Base-by-base conservation (phyloP, 2,797 vertebrate species). In the Oceanodroma leucorhoa region DNA sequence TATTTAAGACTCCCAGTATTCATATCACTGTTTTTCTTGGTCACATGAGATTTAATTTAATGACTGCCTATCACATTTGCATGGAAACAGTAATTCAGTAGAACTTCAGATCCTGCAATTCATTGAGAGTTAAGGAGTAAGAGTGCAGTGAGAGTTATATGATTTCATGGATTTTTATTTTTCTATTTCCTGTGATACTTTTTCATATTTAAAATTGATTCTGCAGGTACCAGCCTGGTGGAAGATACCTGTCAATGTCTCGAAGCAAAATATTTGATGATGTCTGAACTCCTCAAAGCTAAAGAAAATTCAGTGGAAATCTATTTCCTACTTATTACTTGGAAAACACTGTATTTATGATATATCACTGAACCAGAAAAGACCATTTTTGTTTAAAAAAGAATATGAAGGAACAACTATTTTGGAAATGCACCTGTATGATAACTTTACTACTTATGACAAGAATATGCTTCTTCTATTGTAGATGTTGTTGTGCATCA, bases 161-260 rank as follows among this genome's bases (percentile, higher is more conserved):
- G 34, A 53, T 70, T 87, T 77, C 3, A 14, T 45, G 5, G 6
- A 11, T 77, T 30, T 73, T 84, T 24, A 9, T 64, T 83, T 64
- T 79, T 66, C 30, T 73, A 4, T 72, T 43, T 87, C 24, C 11
- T 84, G 5, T 82, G 60, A 67, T 46, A 48, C 11, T n/a, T 91
- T 72, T 61, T 76, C 19, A 34, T 89, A 41, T 83, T 95, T 95
- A 81, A 93, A 96, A 82, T 96, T 87, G 32, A 67, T 82, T 71
- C 83, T 97, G 65, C 96, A 99, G 99, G 97, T 99, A 99, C 89
- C 98, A 98, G 18, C 91, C 98, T 18, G 98, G 98, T 82, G 99
- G 99, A 93, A 98, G 99, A n/a, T 99, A 99, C 57, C 97, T 99
- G 89, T 99, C 99, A 50, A 99, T 99, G 99, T 99, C 99, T 92